Evolutionary conservation across 2,113 vertebrate genomes (phyloP).

Genomic region (Mugil cephalus): DNA sequence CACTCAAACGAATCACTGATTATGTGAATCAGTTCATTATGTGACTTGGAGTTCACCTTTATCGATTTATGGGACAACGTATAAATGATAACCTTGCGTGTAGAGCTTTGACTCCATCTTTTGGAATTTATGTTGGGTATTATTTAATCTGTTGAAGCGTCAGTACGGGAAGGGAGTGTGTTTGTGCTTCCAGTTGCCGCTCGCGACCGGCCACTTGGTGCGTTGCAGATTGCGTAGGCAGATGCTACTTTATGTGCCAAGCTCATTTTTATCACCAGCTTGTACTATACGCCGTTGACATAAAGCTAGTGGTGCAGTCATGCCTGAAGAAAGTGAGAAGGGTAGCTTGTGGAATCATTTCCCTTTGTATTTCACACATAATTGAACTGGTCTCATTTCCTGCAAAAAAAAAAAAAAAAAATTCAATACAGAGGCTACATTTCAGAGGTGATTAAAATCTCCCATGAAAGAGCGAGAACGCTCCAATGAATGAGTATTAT

Average conservation of each 20-base stretch:
- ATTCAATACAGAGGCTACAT: constrained; percentile 37
- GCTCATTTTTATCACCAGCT: constrained; percentile 73
- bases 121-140: constrained; percentile 67
- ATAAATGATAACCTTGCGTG: constrained; percentile 36
- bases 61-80: constrained; percentile 45
- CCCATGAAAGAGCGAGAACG: constrained; percentile 17
- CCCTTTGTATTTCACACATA: constrained; percentile 66
- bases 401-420: constrained; percentile 59
- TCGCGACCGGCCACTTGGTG: constrained; percentile 41
- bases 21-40: constrained; percentile 37
- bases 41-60: constrained; percentile 22
- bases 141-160: constrained; percentile 61
- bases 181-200: constrained; percentile 57
- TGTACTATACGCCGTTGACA: constrained; percentile 65
- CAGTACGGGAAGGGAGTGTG: constrained; percentile 42
- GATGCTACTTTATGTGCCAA: constrained; percentile 76
- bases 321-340: constrained; percentile 69
- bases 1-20: constrained; percentile 58
- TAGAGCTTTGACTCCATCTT: constrained; percentile 53
- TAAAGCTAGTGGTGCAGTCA: constrained; percentile 74
- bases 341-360: constrained; percentile 63
- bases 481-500: not conserved
- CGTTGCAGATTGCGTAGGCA: constrained; percentile 74
- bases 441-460: constrained; percentile 51
- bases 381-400: constrained; percentile 53